These are phyloP conservation scores for Cygnus buccinator DNA, from an alignment of 2,113 vertebrate genomes.

Conservation along the genomic window DNA sequence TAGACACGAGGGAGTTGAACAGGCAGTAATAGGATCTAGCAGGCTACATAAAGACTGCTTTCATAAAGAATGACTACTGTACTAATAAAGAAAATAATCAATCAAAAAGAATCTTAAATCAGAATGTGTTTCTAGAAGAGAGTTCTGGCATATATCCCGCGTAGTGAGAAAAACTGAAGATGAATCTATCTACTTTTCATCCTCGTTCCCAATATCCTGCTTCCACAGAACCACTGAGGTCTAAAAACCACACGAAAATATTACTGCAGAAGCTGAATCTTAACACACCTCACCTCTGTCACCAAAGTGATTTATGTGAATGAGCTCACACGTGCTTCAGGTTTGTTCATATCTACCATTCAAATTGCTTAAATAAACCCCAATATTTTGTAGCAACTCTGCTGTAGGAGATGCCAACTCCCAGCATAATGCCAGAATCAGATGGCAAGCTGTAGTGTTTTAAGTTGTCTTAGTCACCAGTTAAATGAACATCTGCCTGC, in stretches of 20 bases:
- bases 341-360: not conserved
- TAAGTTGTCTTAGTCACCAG: not conserved
- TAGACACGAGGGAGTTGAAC: not conserved
- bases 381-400: not conserved
- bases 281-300: not conserved
- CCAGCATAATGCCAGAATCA: not conserved
- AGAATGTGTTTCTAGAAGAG: not conserved
- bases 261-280: not conserved
- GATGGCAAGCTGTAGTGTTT: not conserved
- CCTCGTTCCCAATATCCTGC: not conserved
- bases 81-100: not conserved
- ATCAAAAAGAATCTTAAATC: not conserved
- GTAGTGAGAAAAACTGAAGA: not conserved
- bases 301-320: not conserved
- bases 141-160: not conserved
- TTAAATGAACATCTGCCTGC: not conserved
- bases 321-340: not conserved
- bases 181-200: not conserved
- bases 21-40: not conserved
- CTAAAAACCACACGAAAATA: not conserved
- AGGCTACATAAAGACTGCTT: not conserved
- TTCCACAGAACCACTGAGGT: not conserved
- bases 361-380: not conserved
- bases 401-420: not conserved
- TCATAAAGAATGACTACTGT: not conserved